phyloP scores from a whole-genome alignment of 92 coral and sea anemone species.

The Bergia sp. region DNA sequence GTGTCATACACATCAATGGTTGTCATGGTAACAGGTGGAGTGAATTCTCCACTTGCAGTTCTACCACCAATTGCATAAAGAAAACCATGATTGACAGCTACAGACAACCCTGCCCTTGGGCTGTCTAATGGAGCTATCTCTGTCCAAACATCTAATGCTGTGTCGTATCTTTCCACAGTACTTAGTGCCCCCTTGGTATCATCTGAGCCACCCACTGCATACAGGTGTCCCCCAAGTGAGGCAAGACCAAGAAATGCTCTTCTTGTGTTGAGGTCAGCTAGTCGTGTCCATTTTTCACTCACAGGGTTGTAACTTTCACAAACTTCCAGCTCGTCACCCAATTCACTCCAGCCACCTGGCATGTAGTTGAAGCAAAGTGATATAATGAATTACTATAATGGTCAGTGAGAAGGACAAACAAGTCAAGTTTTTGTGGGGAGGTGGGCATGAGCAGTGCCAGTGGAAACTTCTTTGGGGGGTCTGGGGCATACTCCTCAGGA shows the following conservation, averaged over 20 bases:
- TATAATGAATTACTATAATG: no score
- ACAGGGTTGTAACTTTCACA: constrained; percentile 78
- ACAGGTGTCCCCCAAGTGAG: constrained; percentile 57
- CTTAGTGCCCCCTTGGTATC: constrained; percentile 68
- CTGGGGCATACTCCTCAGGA: no score
- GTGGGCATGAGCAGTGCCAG: no score
- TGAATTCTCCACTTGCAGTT: constrained; percentile 70
- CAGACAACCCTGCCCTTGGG: constrained; percentile 75
- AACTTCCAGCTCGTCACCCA: constrained; percentile 75
- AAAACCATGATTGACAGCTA: constrained; percentile 62
- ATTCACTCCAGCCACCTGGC: constrained; percentile 86
- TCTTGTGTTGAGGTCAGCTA: constrained; percentile 70
- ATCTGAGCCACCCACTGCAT: constrained; percentile 92
- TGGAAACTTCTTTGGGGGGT: no score
- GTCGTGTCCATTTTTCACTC: constrained; percentile 81
- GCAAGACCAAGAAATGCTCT: constrained; percentile 80
- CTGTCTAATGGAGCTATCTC: constrained; percentile 69
- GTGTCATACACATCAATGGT: constrained; percentile 82
- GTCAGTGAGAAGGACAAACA: no score
- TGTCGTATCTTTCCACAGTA: constrained; percentile 82
- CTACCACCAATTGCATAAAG: constrained; percentile 91
- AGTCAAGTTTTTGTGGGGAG: no score
- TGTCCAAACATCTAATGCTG: constrained; percentile 62
- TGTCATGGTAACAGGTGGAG: constrained; percentile 80
- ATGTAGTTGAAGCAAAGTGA: neutral